These are phyloP conservation scores for Pelodiscus sinensis DNA, from an alignment of 2,113 vertebrate genomes.

Conservation along the genomic window DNA sequence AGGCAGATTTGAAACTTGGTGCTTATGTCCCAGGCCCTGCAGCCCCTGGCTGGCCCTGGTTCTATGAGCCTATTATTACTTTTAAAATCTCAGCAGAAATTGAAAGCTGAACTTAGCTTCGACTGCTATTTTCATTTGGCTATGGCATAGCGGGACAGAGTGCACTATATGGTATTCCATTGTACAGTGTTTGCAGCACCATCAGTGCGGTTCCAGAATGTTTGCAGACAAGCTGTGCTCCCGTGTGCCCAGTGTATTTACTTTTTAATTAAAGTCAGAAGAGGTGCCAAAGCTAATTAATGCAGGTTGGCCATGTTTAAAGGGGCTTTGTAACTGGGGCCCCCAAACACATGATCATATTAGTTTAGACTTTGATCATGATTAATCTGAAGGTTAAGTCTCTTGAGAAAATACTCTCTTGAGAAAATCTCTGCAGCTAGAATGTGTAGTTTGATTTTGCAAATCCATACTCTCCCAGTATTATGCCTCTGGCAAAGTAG, in stretches of 20 bases:
- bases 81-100: neutral
- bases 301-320: neutral
- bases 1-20: no score
- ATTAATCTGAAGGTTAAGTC: neutral
- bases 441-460: neutral
- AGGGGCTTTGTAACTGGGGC: neutral
- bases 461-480: neutral
- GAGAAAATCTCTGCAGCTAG: neutral
- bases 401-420: neutral
- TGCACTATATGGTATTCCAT: neutral
- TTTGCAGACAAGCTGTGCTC: neutral
- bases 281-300: neutral
- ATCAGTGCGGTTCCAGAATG: neutral
- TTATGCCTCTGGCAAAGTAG: neutral
- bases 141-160: neutral
- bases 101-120: neutral
- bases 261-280: constrained; percentile 13
- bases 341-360: neutral
- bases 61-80: neutral
- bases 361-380: neutral
- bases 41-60: no score
- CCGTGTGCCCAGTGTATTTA: neutral
- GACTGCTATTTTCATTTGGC: neutral
- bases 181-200: neutral
- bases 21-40: no score